These are phyloP conservation scores for Drosophila hydei DNA, from an alignment of 1,140 invertebrate genomes.

Conservation along the genomic window DNA sequence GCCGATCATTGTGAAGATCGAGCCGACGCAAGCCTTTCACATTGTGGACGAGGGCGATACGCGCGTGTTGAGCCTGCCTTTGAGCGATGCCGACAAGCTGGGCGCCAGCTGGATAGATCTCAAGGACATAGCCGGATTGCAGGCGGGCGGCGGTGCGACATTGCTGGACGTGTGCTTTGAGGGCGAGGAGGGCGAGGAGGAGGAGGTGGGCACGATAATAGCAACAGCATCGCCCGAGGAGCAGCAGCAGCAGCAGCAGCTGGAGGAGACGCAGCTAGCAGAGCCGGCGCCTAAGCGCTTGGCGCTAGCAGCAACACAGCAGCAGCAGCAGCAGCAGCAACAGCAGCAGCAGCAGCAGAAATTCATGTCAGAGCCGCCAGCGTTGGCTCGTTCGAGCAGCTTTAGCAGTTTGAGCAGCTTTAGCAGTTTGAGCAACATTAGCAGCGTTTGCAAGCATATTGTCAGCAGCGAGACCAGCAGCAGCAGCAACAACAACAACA, in stretches of 20 bases:
- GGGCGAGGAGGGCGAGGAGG: slow-evolving; percentile 37
- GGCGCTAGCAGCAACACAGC: slow-evolving; percentile 36
- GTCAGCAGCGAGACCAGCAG: slow-evolving; percentile 35
- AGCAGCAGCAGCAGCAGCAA: slow-evolving; percentile 42
- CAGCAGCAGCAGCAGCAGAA: slow-evolving; percentile 51
- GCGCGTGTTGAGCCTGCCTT: slow-evolving; percentile 70
- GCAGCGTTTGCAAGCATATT: slow-evolving; percentile 57
- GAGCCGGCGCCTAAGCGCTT: slow-evolving; percentile 63
- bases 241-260: slow-evolving; percentile 20
- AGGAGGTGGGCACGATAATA: slow-evolving; percentile 61
- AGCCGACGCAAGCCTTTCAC: slow-evolving; percentile 78
- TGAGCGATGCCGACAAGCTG: slow-evolving; percentile 73
- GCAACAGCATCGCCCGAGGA: slow-evolving; percentile 39
- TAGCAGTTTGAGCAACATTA: slow-evolving; percentile 62
- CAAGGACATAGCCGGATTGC: slow-evolving; percentile 77
- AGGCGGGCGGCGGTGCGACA: slow-evolving; percentile 63
- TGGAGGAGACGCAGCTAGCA: slow-evolving; percentile 38
- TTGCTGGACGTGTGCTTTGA: slow-evolving; percentile 78
- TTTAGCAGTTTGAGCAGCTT: too few relatives aligned
- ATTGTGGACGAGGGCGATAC: slow-evolving; percentile 79
- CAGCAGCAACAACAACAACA: slow-evolving; percentile 13
- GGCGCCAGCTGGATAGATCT: slow-evolving; percentile 82
- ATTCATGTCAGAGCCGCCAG: slow-evolving; percentile 65
- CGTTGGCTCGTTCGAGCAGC: slow-evolving; percentile 64
- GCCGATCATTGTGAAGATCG: slow-evolving; percentile 80